Percentiles rank a stretch among this genome's conserved stretches.
Conservation (phyloP, 2,797 vertebrate genomes). For the Megalops cyprinoides region DNA sequence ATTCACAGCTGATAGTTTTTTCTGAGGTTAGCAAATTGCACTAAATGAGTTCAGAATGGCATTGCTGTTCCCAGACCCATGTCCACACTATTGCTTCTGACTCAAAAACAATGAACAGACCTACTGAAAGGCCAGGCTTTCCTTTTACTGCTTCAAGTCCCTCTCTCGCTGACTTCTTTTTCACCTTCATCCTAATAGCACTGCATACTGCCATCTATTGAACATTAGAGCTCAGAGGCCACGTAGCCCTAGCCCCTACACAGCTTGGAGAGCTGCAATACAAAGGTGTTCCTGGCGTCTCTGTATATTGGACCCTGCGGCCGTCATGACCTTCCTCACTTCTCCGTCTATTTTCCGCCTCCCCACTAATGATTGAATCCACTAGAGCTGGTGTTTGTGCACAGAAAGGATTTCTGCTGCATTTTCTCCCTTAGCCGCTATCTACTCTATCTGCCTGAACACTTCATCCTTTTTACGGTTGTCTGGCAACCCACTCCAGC, state of each 20-base stretch:
- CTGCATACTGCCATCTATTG: conserved; percentile 40
- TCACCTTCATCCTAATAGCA: conserved; percentile 21
- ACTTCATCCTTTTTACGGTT: neutral
- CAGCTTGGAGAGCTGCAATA: neutral
- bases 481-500: conserved; percentile 2
- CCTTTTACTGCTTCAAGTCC: neutral
- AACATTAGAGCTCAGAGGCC: conserved; percentile 39
- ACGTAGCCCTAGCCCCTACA: conserved; percentile 1
- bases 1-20: neutral
- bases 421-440: conserved; percentile 6
- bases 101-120: neutral
- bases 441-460: neutral
- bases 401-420: conserved; percentile 37
- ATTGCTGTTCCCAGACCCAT: neutral
- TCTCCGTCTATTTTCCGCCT: conserved; percentile 44
- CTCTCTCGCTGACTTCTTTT: conserved; percentile 27
- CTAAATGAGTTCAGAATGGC: neutral
- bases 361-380: conserved; percentile 49
- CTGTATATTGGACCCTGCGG: conserved; percentile 22
- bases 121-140: neutral
- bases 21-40: conserved; percentile 2
- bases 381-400: conserved; percentile 42
- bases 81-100: neutral
- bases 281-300: neutral
- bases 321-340: conserved; percentile 41